phyloP scores from a whole-genome alignment of 1,140 invertebrate species.

The Zaprionus tsacasi region DNA sequence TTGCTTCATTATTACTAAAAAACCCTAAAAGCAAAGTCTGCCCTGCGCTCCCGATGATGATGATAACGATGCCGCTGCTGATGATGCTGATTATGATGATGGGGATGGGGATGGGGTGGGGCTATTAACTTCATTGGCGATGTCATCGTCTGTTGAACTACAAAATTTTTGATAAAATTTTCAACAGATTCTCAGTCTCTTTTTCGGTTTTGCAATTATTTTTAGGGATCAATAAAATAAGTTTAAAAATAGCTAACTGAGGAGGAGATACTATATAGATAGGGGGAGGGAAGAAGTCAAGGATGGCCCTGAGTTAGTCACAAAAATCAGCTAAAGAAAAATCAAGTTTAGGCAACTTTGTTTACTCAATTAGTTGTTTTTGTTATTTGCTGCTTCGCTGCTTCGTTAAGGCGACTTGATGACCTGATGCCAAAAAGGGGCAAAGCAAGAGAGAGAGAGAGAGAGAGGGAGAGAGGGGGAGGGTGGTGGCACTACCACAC shows the following conservation, averaged over 20 bases:
- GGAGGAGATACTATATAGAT: not conserved
- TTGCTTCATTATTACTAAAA: slow-evolving; percentile 52
- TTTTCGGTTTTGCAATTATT: slow-evolving; percentile 73
- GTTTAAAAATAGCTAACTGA: slow-evolving; percentile 69
- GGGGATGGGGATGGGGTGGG: slow-evolving; percentile 18
- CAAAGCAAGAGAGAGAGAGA: not conserved
- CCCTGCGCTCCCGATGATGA: slow-evolving; percentile 2
- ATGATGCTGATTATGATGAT: slow-evolving; percentile 5
- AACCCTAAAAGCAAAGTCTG: slow-evolving; percentile 44
- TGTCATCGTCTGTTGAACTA: slow-evolving; percentile 40
- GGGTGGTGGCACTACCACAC: slow-evolving; percentile 45
- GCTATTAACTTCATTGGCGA: slow-evolving; percentile 1
- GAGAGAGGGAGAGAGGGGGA: not conserved
- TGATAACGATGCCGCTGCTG: slow-evolving; percentile 31
- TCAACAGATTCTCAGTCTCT: slow-evolving; percentile 57
- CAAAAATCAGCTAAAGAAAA: slow-evolving; percentile 59
- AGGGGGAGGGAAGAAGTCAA: too few relatives aligned
- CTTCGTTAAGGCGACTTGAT: slow-evolving; percentile 54
- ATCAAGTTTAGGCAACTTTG: slow-evolving; percentile 73
- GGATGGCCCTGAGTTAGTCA: slow-evolving; percentile 24
- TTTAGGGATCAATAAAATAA: slow-evolving; percentile 80
- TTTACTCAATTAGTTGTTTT: slow-evolving; percentile 79
- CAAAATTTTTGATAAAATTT: slow-evolving; percentile 60
- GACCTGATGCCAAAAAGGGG: slow-evolving; percentile 24
- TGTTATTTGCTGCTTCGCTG: slow-evolving; percentile 67